These are phyloP conservation scores for Terebella lapidaria DNA, from an alignment of 2,888 invertebrate species.

Conservation along the genomic window DNA sequence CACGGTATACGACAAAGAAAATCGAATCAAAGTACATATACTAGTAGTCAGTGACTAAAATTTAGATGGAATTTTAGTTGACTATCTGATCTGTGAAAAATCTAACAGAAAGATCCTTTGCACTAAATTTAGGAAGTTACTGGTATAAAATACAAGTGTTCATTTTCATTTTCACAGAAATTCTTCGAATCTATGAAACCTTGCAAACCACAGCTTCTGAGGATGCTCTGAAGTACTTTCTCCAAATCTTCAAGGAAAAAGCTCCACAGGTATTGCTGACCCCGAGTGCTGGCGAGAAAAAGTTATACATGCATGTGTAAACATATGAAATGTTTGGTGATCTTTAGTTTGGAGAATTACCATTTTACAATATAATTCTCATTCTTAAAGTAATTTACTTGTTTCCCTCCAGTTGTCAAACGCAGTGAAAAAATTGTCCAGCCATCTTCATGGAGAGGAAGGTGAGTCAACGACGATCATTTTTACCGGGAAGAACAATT, in stretches of 20 bases:
- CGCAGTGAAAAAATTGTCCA: neutral
- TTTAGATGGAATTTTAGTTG: too few relatives aligned
- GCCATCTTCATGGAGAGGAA: neutral
- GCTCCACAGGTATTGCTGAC: slow-evolving; percentile 29
- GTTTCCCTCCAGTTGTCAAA: neutral
- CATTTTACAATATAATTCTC: neutral
- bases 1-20: too few relatives aligned
- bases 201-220: slow-evolving; percentile 35
- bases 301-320: neutral
- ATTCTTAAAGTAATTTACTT: neutral
- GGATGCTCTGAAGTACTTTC: slow-evolving; percentile 32
- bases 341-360: too few relatives aligned
- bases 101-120: too few relatives aligned
- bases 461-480: neutral
- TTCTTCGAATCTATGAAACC: slow-evolving; percentile 30
- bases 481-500: neutral
- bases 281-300: neutral
- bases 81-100: too few relatives aligned
- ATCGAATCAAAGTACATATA: too few relatives aligned
- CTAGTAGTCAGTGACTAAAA: too few relatives aligned
- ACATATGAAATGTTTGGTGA: too few relatives aligned
- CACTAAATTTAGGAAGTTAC: too few relatives aligned
- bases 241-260: slow-evolving; percentile 33
- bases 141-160: too few relatives aligned
- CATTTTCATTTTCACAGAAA: too few relatives aligned